Conservation (phyloP, 2,113 vertebrate species). For the Podocnemis expansa region DNA sequence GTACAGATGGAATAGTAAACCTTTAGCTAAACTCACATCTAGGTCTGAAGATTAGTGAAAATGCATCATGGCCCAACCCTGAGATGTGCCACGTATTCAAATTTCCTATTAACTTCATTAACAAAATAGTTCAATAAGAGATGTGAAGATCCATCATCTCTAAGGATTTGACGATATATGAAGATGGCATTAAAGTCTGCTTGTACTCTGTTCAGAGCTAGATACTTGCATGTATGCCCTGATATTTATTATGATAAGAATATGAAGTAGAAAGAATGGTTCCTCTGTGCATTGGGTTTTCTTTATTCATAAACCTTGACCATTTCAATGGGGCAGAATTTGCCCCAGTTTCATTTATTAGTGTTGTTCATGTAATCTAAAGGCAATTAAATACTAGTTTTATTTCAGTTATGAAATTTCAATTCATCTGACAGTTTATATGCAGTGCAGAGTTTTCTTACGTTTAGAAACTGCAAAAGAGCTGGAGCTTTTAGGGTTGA, state of each 20-base stretch:
- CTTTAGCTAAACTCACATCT: not conserved
- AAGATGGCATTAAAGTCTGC: not conserved
- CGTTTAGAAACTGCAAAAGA: not conserved
- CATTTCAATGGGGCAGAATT: not conserved
- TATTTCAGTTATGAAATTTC: not conserved
- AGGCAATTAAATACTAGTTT: not conserved
- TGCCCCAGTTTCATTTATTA: not conserved
- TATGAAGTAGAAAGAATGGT: not conserved
- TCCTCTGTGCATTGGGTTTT: accelerated
- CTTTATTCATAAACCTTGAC: not conserved
- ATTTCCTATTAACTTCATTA: not conserved
- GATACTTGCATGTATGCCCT: not conserved
- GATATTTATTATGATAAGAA: not conserved
- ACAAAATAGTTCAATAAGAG: not conserved
- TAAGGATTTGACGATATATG: not conserved
- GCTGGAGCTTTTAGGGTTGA: not conserved
- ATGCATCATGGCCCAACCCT: not conserved
- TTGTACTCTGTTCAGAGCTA: not conserved
- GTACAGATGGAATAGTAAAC: not conserved
- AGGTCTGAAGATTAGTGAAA: not conserved
- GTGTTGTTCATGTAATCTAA: not conserved
- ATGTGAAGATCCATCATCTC: not conserved
- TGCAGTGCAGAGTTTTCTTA: not conserved
- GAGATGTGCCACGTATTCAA: not conserved
- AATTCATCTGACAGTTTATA: not conserved